Conservation (phyloP, 2,888 invertebrate species). For the Neria commutata region DNA sequence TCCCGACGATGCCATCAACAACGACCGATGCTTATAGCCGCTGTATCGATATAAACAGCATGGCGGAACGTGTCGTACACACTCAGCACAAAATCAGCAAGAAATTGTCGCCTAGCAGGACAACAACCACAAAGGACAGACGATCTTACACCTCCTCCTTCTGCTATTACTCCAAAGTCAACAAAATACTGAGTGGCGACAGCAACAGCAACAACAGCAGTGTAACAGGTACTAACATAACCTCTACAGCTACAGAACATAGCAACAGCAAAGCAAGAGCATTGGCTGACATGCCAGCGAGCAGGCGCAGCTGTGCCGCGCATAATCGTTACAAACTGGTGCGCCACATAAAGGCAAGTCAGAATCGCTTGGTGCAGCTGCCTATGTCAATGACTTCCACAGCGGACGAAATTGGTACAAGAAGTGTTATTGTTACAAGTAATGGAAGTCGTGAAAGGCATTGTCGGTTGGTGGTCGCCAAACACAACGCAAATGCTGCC, state of each 20-base stretch:
- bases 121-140: background rate
- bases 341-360: constrained; percentile 4
- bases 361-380: background rate
- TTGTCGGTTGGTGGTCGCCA: background rate
- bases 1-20: too few relatives aligned
- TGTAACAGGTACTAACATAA: background rate
- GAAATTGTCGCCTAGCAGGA: constrained; percentile 1
- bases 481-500: background rate
- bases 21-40: too few relatives aligned
- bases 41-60: too few relatives aligned
- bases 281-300: background rate
- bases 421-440: background rate
- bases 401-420: background rate
- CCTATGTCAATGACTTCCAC: background rate
- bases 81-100: background rate
- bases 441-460: background rate
- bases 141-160: background rate
- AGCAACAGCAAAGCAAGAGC: background rate
- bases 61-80: background rate
- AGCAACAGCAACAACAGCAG: background rate
- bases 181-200: background rate
- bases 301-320: background rate
- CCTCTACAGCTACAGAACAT: background rate
- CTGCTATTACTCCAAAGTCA: constrained; percentile 2
- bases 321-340: constrained; percentile 14